A percentile compares a stretch with the other conserved stretches of the same genome.
Evolutionary conservation across 1,140 invertebrate species (phyloP).

Genomic region (Meteorus sp.): DNA sequence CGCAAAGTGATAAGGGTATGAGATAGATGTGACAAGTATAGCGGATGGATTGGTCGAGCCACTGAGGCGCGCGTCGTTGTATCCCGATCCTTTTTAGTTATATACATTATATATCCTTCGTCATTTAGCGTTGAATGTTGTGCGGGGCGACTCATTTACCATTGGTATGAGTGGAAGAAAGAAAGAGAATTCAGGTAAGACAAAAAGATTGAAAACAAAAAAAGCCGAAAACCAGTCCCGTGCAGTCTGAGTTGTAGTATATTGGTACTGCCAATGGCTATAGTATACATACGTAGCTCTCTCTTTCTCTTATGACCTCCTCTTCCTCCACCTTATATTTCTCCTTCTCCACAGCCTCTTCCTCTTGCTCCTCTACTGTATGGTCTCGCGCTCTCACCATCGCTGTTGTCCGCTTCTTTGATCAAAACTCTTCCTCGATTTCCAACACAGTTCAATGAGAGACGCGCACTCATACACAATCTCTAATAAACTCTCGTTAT

Average conservation of each 20-base stretch:
- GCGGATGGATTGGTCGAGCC: slow-evolving; percentile 13
- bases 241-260: slow-evolving; percentile 37
- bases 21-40: slow-evolving; percentile 13
- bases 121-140: not conserved
- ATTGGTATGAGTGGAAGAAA: too few relatives aligned
- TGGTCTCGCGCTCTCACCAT: slow-evolving; percentile 35
- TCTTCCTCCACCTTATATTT: slow-evolving; percentile 20
- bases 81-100: too few relatives aligned
- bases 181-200: slow-evolving; percentile 34
- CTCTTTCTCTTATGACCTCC: slow-evolving; percentile 32
- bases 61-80: too few relatives aligned
- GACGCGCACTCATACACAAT: slow-evolving; percentile 42
- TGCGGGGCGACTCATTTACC: slow-evolving; percentile 19
- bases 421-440: slow-evolving; percentile 53
- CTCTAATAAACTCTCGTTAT: not conserved
- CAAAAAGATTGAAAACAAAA: slow-evolving; percentile 46
- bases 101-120: not conserved
- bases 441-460: slow-evolving; percentile 56
- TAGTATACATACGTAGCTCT: slow-evolving; percentile 38
- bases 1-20: not conserved
- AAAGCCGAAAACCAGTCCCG: slow-evolving; percentile 54
- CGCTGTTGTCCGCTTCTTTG: slow-evolving; percentile 37
- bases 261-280: too few relatives aligned
- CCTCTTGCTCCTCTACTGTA: slow-evolving; percentile 7
- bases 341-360: slow-evolving; percentile 15